Base-by-base conservation (phyloP, 2,797 vertebrate species). In the Tauraco hartlaubi region DNA sequence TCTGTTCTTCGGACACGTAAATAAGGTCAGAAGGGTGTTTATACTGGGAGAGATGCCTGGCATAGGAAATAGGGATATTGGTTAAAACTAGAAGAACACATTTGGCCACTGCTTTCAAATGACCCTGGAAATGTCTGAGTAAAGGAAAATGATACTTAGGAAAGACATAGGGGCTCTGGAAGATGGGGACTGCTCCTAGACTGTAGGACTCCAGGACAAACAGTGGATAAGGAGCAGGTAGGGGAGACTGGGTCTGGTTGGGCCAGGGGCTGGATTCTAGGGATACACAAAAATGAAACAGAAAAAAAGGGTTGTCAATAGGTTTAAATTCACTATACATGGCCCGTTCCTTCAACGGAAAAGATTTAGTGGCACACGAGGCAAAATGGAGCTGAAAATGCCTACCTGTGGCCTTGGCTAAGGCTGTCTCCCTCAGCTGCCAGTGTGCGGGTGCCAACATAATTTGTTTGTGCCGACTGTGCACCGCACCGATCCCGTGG, bases 381-480 rank as follows among this genome's bases (percentile, higher is more conserved):
- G 54, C 58, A 80, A 61, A 96, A 74, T 15, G 15, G 48, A 67
- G 66, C n/a, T 77, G 41, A 56, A 54, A 86, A 13, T 33, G n/a
- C 25, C 54, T 78, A 46, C 37, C 14, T 46, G 10, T 43, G 31
- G 46, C 33, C 41, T 74, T 5, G 8, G 37, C 10, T 43, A 44
- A 52, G 37, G 25, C 61, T 0, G 2, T 3, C 6, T 72, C 17
- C 26, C 26, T 83, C 76, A 69, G 21, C 9, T 62, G 29, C 20
- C 43, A n/a, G 59, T 0, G 0, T n/a, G 37, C 0, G 2, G 44
- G 12, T 66, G 31, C 14, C 22, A 18, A 9, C 3, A 3, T 9
- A 19, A 58, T 66, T 67, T 90, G 7, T 18, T 78, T 0, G 0
- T 46, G 59, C 12, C 1, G 0, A 4, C 5, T 15, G 59, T 35